These are phyloP conservation scores for Heliconius ismenius DNA, from an alignment of 2,888 invertebrate species.

Conservation along the genomic window DNA sequence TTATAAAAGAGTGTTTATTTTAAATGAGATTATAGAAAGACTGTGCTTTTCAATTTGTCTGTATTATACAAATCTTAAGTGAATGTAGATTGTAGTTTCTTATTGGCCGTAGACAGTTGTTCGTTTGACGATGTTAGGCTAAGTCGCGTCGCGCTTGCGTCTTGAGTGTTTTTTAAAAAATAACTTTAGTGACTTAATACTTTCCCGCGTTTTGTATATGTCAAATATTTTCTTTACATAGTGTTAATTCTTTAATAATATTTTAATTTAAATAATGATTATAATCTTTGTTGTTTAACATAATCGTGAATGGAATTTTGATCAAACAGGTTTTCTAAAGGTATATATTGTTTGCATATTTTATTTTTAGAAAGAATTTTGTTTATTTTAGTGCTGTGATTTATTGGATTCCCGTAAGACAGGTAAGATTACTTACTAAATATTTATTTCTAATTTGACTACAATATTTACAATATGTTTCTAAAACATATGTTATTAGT, in stretches of 20 bases:
- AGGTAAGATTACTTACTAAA: conserved; percentile 52
- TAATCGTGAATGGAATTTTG: conserved; percentile 35
- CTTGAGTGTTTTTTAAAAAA: conserved; percentile 38
- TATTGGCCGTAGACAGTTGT: conserved; percentile 64
- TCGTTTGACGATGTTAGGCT: conserved; percentile 49
- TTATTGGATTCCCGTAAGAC: conserved; percentile 57
- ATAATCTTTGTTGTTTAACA: not conserved
- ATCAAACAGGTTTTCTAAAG: conserved; percentile 30
- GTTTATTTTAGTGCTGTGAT: conserved; percentile 43
- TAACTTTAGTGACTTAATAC: conserved; percentile 44
- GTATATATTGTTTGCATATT: conserved; percentile 31
- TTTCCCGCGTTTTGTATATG: conserved; percentile 37
- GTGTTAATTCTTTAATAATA: not conserved
- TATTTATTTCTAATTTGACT: not conserved
- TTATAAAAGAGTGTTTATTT: not conserved
- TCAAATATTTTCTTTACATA: not conserved
- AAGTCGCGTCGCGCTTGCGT: conserved; percentile 58
- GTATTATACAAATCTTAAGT: conserved; percentile 63
- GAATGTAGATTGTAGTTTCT: conserved; percentile 65
- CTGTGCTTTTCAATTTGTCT: conserved; percentile 58
- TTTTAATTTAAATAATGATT: not conserved
- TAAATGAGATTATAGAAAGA: not conserved
- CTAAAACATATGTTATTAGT: not conserved
- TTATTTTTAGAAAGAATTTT: conserved; percentile 34
- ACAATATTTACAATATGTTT: not conserved